Percentiles rank a stretch among this genome's conserved stretches.
Evolutionary conservation across 1,140 invertebrate species (phyloP).

Genomic region (Portunus trituberculatus): DNA sequence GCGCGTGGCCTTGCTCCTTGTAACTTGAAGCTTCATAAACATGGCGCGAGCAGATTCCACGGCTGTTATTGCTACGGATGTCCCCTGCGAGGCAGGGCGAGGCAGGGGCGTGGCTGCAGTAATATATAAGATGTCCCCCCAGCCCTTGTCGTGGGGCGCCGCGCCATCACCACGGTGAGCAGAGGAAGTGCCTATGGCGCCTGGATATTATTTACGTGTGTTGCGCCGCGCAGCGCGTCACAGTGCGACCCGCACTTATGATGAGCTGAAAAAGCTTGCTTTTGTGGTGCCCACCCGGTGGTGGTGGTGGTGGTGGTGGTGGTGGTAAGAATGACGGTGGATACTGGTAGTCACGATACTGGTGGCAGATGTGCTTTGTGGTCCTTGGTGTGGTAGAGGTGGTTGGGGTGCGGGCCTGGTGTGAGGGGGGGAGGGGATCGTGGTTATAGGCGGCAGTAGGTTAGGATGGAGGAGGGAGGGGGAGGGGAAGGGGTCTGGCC

Average conservation of each 20-base stretch:
- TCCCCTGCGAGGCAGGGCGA: too few species aligned
- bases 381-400: neutral
- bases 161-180: neutral
- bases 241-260: neutral
- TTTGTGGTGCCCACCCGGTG: neutral
- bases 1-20: neutral
- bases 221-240: neutral
- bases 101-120: neutral
- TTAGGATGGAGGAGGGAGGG: neutral
- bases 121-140: neutral
- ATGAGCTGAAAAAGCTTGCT: neutral
- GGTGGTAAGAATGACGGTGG: neutral
- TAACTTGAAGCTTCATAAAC: neutral
- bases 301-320: neutral
- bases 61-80: neutral
- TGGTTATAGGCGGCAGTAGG: neutral
- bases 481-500: neutral
- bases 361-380: neutral
- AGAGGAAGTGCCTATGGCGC: neutral
- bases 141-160: neutral
- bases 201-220: too few species aligned
- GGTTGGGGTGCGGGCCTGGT: neutral
- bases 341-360: neutral
- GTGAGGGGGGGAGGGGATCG: neutral
- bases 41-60: neutral